Conservation (phyloP, 1,140 invertebrate species). For the Drosophila kanapiae region DNA sequence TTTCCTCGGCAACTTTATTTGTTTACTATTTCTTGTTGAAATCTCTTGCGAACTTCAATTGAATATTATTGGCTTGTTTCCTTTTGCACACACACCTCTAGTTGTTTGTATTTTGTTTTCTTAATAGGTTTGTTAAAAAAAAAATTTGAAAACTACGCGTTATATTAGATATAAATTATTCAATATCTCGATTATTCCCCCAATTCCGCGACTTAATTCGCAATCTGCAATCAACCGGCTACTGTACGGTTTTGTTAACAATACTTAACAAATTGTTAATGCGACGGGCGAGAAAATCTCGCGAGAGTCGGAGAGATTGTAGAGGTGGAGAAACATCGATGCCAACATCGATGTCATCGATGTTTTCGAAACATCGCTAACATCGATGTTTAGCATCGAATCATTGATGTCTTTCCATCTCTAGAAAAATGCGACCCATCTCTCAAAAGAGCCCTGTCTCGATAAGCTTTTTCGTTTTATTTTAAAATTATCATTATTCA, state of each 20-base stretch:
- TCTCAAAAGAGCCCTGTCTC: no score
- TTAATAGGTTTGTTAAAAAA: slow-evolving; percentile 7
- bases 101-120: slow-evolving; percentile 21
- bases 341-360: no score
- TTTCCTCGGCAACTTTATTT: slow-evolving; percentile 30
- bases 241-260: slow-evolving; percentile 57
- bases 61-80: slow-evolving; percentile 3
- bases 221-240: slow-evolving; percentile 24
- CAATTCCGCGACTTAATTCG: slow-evolving; percentile 6
- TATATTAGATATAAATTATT: slow-evolving; percentile 8
- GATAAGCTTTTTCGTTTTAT: no score
- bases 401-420: no score
- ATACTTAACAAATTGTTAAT: slow-evolving; percentile 39
- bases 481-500: no score
- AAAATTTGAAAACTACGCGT: slow-evolving; percentile 5
- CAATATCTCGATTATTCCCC: neutral
- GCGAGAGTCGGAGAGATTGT: slow-evolving; percentile 10
- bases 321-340: no score
- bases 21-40: slow-evolving; percentile 13
- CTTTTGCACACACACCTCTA: slow-evolving; percentile 22
- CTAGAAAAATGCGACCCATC: no score
- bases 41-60: slow-evolving; percentile 1
- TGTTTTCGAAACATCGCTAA: no score
- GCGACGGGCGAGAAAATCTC: slow-evolving; percentile 24
- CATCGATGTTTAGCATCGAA: no score